Conservation (phyloP, 2,113 vertebrate species). For the Aptenodytes forsteri region DNA sequence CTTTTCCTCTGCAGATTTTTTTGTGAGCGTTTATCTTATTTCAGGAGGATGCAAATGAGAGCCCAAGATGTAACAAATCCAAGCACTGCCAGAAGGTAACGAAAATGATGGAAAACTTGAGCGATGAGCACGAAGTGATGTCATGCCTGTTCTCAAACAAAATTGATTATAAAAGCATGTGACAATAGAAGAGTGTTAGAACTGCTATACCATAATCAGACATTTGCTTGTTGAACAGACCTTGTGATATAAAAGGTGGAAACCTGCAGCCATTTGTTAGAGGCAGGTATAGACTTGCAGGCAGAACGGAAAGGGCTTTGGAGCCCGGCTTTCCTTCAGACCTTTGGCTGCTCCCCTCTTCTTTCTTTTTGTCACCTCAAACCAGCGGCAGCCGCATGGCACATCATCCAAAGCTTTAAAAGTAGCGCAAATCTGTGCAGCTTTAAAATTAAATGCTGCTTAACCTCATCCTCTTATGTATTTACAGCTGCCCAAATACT, state of each 20-base stretch:
- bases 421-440: not conserved
- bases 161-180: not conserved
- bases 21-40: not conserved
- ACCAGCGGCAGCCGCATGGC: not conserved
- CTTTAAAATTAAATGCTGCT: not conserved
- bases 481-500: not conserved
- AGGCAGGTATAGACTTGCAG: not conserved
- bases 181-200: not conserved
- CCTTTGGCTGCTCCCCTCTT: not conserved
- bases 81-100: not conserved
- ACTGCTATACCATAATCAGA: not conserved
- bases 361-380: not conserved
- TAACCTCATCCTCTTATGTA: not conserved
- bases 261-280: not conserved
- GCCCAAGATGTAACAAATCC: not conserved
- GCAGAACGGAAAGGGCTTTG: not conserved
- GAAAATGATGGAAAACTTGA: not conserved
- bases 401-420: not conserved
- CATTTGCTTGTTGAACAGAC: not conserved
- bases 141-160: not conserved
- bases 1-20: not conserved
- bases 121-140: not conserved
- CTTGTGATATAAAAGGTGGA: not conserved
- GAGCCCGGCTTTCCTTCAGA: not conserved
- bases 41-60: not conserved